Percentiles rank a stretch among this genome's conserved stretches.
phyloP scores from a whole-genome alignment of 2,888 invertebrate genomes.

The Rhagium mordax region DNA sequence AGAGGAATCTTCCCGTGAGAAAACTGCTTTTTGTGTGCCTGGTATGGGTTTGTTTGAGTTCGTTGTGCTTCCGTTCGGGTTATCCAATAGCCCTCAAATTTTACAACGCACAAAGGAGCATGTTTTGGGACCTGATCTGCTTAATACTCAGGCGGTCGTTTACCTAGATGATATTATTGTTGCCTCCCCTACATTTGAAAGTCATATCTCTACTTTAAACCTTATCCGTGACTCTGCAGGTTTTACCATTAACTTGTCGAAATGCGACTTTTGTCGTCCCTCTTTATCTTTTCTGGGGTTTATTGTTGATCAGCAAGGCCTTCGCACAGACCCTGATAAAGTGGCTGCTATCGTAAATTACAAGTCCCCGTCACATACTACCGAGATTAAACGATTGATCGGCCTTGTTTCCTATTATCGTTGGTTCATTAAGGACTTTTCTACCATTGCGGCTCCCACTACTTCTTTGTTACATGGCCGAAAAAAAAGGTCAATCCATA shows the following conservation, averaged over 20 bases:
- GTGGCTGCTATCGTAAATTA: no score
- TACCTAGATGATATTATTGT: background rate
- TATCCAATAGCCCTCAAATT: constrained; percentile 9
- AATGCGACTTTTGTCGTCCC: background rate
- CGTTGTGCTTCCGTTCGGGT: constrained; percentile 5
- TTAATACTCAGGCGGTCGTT: background rate
- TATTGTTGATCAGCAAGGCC: background rate
- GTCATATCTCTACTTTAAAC: background rate
- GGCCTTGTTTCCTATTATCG: no score
- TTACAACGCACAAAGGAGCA: background rate
- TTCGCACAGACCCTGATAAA: background rate
- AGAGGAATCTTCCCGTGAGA: constrained; percentile 27
- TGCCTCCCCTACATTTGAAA: background rate
- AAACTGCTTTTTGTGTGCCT: constrained; percentile 16
- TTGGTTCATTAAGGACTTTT: constrained; percentile 37
- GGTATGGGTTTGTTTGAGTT: constrained; percentile 13
- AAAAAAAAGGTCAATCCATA: constrained; percentile 45
- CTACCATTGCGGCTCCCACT: constrained; percentile 36
- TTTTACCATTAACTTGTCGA: background rate
- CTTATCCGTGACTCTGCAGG: background rate
- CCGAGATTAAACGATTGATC: no score
- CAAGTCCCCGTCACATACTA: no score
- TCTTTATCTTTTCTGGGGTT: background rate
- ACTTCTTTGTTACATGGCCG: constrained; percentile 35
- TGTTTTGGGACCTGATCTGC: background rate